Base-by-base conservation (phyloP, 2,797 vertebrate genomes). In the Gadopsis marmoratus region DNA sequence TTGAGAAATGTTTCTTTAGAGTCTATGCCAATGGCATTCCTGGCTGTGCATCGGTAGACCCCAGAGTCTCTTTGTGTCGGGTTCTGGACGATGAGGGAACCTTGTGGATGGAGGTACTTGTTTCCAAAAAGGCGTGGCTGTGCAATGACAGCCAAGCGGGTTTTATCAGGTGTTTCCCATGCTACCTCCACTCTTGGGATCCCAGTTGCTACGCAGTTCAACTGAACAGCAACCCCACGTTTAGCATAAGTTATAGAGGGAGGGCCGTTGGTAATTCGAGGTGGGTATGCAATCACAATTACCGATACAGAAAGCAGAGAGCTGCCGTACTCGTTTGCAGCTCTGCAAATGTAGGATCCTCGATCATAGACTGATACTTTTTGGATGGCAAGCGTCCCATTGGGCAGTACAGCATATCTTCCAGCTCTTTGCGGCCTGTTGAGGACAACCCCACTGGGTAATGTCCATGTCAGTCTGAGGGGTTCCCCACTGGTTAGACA, bases 91-190 rank as follows among this genome's bases (percentile, higher is more conserved):
- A 97, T 94, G 41, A 99, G 92, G 0, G 97, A 95, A 4, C 98
- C 98, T 84, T 97, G 96, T 0, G 97, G 97, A 68, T 98, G 96
- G 5, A 99, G 93, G 84, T 97, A 97, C 81, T 97, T 96, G 92
- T 98, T 97, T 41, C 97, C 97, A 45, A 96, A 96, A 3, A 97
- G 89, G 0, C 97, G 96, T 0, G 97, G 96, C 29, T 97, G 96
- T 2, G 93, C 33, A 56, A 94, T 93, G 7, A 94, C 95, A 9
- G 90, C 94, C 82, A 99, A 78, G 14, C 93, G 95, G 0, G 93
- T 94, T 87, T 94, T 95, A 80, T 96, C 97, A 0, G 98, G 98
- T 7, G 97, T 96, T 63, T 98, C 97, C 98, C 98, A 99, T 0
- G 94, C 94, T 21, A 99, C 88, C 81, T 97, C 96, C 4, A 94